Base-by-base conservation (phyloP, 2,888 invertebrate genomes). In the Notodonta ziczac region DNA sequence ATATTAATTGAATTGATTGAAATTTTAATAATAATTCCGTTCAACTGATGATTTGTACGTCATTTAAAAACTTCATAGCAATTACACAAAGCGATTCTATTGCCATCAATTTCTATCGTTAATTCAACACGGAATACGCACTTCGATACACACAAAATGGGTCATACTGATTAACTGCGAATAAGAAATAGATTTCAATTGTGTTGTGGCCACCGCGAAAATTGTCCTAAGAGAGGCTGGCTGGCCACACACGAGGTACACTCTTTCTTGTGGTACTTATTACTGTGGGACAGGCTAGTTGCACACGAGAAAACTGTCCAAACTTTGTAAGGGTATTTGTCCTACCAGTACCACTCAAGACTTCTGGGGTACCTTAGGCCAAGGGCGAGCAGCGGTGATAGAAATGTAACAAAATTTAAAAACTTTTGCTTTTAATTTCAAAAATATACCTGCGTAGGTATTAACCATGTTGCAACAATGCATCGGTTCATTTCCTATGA, bases 101-200 rank as follows among this genome's bases (percentile, higher is more conserved):
- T 62, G 68, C 69, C 57, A 70, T 73, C 48, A 59, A 50, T n/a
- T 48, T 50, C 60, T 63, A 64, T 64, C 13, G 0, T 2, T 6
- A 13, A n/a, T 48, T 8, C 57, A 57, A 81, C 65, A 82, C 80
- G 80, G 63, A 77, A 77, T 77, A 51, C 61, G 52, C 42, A 60
- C 63, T 60, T 59, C 70, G 73, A 76, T 78, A 72, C 71, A 59
- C 69, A 24, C 55, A 60, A 84, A 78, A 85, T 86, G 75, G 86
- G 86, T 83, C 86, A 79, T 63, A 67, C 77, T 82, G 84, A 84
- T 85, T 85, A 83, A 75, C 72, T 64, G 72, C 62, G 73, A 66
- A 77, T 77, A 80, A 82, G 81, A 82, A 82, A 83, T 80, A 83
- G 78, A 81, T 80, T 80, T 67, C 77, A 75, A 83, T 83, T 82